Conservation (phyloP, 1,140 invertebrate species). For the Brachionus rotundiformis region DNA sequence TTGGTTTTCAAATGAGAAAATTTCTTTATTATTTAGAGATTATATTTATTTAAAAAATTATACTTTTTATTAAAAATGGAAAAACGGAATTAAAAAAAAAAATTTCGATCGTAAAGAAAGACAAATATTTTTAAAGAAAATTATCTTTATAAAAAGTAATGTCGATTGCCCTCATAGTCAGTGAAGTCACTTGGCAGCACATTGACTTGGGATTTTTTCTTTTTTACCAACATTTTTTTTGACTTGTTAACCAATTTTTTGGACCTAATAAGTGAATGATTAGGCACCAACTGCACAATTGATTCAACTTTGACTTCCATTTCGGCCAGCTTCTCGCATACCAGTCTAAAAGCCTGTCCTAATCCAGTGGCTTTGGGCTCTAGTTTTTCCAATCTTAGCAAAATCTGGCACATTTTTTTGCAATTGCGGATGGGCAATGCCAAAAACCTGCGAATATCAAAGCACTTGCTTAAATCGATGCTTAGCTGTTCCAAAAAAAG, state of each 20-base stretch:
- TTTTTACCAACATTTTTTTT: background rate
- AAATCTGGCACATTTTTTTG: background rate
- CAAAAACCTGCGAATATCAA: constrained; percentile 4
- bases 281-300: background rate
- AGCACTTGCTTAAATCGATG: constrained; percentile 5
- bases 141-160: background rate
- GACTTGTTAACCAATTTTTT: constrained; percentile 27
- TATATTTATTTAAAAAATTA: no score
- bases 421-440: background rate
- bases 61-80: no score
- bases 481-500: background rate
- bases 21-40: no score
- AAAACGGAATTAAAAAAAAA: background rate
- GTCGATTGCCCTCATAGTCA: constrained; percentile 14
- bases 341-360: background rate
- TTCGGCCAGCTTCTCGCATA: background rate
- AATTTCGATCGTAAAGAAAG: background rate
- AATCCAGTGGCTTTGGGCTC: background rate
- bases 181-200: constrained; percentile 10
- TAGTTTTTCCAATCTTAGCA: background rate
- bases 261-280: background rate
- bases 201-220: background rate
- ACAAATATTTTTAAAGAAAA: background rate
- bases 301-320: constrained; percentile 11
- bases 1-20: no score